Conservation (phyloP, 2,113 vertebrate species). For the Tiliqua scincoides region DNA sequence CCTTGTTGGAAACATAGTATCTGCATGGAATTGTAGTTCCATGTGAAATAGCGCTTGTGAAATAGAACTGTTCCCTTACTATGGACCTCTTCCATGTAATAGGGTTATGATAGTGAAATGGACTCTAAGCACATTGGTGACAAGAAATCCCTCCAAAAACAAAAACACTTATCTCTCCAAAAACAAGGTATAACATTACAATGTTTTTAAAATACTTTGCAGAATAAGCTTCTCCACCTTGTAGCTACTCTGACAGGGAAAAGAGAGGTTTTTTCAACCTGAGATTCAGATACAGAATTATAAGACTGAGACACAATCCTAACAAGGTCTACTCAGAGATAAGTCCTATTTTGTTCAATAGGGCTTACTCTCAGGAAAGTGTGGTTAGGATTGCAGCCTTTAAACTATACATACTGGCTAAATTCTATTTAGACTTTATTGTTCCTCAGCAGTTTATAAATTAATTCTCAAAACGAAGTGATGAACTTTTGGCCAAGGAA, state of each 20-base stretch:
- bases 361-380: no score
- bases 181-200: background rate
- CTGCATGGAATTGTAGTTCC: no score
- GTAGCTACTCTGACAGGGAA: background rate
- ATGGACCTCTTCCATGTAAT: background rate
- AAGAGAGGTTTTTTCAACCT: background rate
- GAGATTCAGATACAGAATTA: background rate
- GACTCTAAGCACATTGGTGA: background rate
- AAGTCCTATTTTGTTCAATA: no score
- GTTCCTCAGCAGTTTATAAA: background rate
- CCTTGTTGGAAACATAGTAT: background rate
- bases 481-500: background rate
- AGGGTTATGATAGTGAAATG: background rate
- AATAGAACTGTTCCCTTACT: background rate
- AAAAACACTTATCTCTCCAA: background rate
- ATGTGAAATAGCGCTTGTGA: no score
- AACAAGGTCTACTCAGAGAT: no score
- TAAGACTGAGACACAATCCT: background rate
- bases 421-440: background rate
- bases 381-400: no score
- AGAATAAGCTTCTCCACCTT: background rate
- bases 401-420: background rate
- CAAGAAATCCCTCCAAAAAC: background rate
- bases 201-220: background rate
- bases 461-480: background rate